Evolutionary conservation across 2,888 invertebrate species (phyloP), one percentile per base, ranked within the genome.

Genomic region (Melitaea athalia): DNA sequence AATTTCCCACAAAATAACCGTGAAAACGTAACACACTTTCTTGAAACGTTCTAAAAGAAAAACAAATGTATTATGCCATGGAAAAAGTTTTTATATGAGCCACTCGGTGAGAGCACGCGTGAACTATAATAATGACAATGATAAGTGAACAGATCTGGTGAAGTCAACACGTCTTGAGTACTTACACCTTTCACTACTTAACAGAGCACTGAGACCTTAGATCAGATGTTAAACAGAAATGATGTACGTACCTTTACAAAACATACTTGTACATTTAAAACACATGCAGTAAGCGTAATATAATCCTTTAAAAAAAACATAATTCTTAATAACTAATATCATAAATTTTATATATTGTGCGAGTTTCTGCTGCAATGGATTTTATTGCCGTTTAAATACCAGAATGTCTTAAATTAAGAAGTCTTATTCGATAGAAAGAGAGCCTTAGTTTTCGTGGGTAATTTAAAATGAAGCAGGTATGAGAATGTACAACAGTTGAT

Each of bases 171-270:
- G 57, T 71, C 70, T 74, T 70, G 66, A 38, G 60, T 69, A 50
- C 63, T 69, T 64, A 64, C 70, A 72, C 72, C 72, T 72, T 70
- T 72, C 72, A 63, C 72, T 67, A 59, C 47, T 72, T 72, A 72
- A 62, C 72, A 64, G 62, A 53, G 33, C 3, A 33, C 33, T 6
- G 5, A 33, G 14, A 33, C 33, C 53, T 55, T 55, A 31, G 53
- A 55, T 5, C 7, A 14, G 14, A 33, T 31, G 53, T 14, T 6
- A 33, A 33, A 33, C 12, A 31, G 52, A 52, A 31, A 52, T 52
- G 52, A 17, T 17, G 17, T 17, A 52, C 17, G 24, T 24, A 11
- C 17, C 4, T 7, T 17, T 50, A 17, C 4, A 10, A 4, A 43
- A 43, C 43, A 10, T 10, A 24, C 24, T 24, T 7, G 8, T 7